Evolutionary conservation across 2,797 vertebrate species (phyloP), one percentile per base, ranked within the genome.

Genomic region (Coendou prehensilis): DNA sequence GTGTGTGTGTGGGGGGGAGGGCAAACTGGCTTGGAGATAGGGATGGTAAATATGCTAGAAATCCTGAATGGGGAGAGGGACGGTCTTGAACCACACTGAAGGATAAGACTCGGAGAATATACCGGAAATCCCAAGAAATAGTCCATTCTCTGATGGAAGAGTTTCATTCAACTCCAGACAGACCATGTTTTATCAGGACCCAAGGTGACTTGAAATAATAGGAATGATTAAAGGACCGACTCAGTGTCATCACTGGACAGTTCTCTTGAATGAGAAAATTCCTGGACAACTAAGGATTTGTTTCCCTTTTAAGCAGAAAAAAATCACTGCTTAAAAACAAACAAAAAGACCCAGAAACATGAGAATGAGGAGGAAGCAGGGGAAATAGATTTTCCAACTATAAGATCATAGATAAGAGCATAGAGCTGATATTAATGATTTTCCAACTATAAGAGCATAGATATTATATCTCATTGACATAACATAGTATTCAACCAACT

Each of bases 281-380:
- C 23, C 28, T 56, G 52, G 67, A 75, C 41, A 28, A 71, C 54
- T 26, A 61, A 87, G 23, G 41, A 52, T 63, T 75, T 73, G 15
- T 10, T 64, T 47, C 28, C 33, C 23, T 54, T 76, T 90, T 47
- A n/a, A 50, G 17, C n/a, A 50, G 23, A 52, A 7, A 30, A 75
- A 83, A 93, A 50, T 56, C 23, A 37, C n/a, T 71, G 9, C 56
- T 82, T 79, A 37, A 91, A 91, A 79, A 67, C n/a, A 61, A 83
- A 41, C 9, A 71, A 73, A 73, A 67, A 61, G 1, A 45, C 84
- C 15, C 28, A 61, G 64, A 78, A 93, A 59, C 17, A 57, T 8
- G 73, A 63, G 64, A 91, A 56, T 50, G 52, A 69, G 45, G 14
- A 71, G 2, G n/a, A 73, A 47, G 67, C 11, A 45, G 50, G 84